Base-by-base conservation (phyloP, 2,797 vertebrate genomes). In the Urophycis tenuis region DNA sequence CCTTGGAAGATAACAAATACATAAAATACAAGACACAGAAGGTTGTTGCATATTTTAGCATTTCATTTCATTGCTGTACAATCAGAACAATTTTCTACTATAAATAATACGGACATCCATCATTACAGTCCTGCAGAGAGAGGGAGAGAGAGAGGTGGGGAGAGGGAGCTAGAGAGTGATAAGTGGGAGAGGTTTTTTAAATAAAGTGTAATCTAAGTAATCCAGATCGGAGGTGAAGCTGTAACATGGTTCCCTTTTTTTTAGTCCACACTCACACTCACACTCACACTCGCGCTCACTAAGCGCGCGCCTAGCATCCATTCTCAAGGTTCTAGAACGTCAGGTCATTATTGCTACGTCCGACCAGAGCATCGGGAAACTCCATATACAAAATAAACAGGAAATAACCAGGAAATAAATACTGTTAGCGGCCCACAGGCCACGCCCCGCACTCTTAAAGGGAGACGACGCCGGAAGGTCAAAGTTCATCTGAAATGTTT, bases 61-160 rank as follows among this genome's bases (percentile, higher is more conserved):
- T 89, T 88, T 91, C 86, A 91, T 90, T 91, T 87, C 79, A 90
- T 86, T 79, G 77, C 78, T 79, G 79, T 85, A 90, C 90, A 92
- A 90, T 92, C 91, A 89, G 80, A 89, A 86, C 76, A 87, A 90
- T 29, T 29, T 67, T 67, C 25, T 67, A 67, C 60, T 67, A 67
- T 67, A 67, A 67, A 67, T 67, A 67, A 67, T 89, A 90, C 88
- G 92, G 88, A 88, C 2, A 39, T 31, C 71, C 31, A 39, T 22
- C 77, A 74, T 22, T 33, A 75, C 29, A 64, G 39, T 34, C 60
- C 77, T 67, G 60, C 9, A 12, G 74, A 78, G 49, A 79, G 73
- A 73, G 45, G 72, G 53, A 39, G 69, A 36, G 75, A 72, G 74
- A 22, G 76, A 69, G 49, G 73, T 71, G 80, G 78, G 73, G 25